A percentile compares a stretch with the other conserved stretches of the same genome.
Conservation (phyloP, 2,888 invertebrate species). For the Sinotaia quadrata region DNA sequence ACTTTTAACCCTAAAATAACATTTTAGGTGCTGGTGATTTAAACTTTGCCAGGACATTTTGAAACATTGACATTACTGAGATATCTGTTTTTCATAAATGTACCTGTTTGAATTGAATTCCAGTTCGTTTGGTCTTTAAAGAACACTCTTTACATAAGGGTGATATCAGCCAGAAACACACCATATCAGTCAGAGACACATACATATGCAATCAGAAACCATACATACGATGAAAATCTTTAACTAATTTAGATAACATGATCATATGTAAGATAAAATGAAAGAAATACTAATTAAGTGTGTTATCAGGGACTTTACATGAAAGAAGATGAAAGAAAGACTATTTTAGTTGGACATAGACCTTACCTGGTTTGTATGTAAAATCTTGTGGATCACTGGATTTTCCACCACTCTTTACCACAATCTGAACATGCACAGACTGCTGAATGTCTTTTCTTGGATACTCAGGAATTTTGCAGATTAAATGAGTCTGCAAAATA, state of each 20-base stretch:
- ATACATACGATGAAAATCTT: background rate
- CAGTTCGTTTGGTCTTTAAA: too few species aligned
- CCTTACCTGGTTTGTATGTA: conserved; percentile 70
- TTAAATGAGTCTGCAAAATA: conserved; percentile 72
- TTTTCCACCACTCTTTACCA: conserved; percentile 70
- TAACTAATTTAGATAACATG: conserved; percentile 16
- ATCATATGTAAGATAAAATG: too few species aligned
- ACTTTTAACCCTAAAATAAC: too few species aligned
- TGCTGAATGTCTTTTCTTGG: conserved; percentile 46
- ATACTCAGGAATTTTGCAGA: conserved; percentile 72
- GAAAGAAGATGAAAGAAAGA: background rate
- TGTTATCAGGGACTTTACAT: too few species aligned
- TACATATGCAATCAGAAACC: background rate
- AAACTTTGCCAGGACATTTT: too few species aligned
- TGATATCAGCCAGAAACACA: background rate
- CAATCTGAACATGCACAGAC: conserved; percentile 66
- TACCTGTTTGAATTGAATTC: too few species aligned
- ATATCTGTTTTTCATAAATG: too few species aligned
- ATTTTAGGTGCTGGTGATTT: too few species aligned
- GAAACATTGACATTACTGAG: too few species aligned
- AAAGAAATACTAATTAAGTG: background rate
- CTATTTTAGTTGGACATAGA: background rate
- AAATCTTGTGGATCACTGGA: conserved; percentile 71
- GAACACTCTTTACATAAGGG: too few species aligned
- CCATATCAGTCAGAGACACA: background rate